Base-by-base conservation (phyloP, 2,113 vertebrate genomes). In the Prionailurus viverrinus region DNA sequence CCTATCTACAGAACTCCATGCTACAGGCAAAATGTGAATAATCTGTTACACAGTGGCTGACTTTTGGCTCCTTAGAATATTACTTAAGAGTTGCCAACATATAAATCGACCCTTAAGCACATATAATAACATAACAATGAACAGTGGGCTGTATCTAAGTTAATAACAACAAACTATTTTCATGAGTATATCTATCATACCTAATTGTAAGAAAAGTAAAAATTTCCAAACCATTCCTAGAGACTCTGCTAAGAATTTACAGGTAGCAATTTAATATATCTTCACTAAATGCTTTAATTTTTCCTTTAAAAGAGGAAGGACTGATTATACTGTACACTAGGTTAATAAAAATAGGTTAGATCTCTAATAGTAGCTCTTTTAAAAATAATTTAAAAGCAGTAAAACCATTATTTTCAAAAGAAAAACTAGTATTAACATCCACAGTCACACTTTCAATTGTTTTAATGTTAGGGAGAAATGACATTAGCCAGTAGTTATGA, bases 361-460 rank as follows among this genome's bases (percentile, higher is more conserved):
- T 39, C n/a, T 87, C n/a, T 39, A 9, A 29, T 2, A 76, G 18
- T 9, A 45, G 39, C 21, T 53, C 73, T 86, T 94, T 92, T 36
- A 93, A 82, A 95, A 92, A 16, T 73, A 82, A 80, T 71, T 89
- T 68, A 45, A 76, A 63, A 80, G 39, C 65, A 15, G 6, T 81
- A 18, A 95, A 87, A 91, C 69, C 55, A 83, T 45, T 4, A 13
- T 79, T 96, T 92, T 65, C 31, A 69, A 84, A 82, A 39, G 84
- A 79, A 76, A 89, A 53, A 6, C 41, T 6, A 92, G 41, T 61
- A 15, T 39, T 89, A 80, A 82, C 23, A 81, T 58, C 48, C n/a
- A 31, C 2, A 13, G 0, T 10, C 58, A 29, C 63, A 90, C 29
- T 69, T 96, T 53, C 7, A 73, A 66, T 5, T 89, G 71, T 66